Base-by-base conservation (phyloP, 2,888 invertebrate species). In the Slavum lentiscoides region DNA sequence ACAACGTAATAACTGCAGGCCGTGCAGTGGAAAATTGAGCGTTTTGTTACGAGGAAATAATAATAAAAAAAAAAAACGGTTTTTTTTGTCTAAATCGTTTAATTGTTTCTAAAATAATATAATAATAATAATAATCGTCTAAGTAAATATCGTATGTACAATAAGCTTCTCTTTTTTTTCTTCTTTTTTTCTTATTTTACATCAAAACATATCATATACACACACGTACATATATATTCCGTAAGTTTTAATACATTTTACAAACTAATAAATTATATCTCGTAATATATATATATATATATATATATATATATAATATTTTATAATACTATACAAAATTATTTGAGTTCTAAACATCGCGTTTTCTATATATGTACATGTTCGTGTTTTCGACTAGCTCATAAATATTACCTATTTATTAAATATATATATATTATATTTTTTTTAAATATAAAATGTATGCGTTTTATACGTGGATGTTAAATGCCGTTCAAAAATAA, bases 41-140 rank as follows among this genome's bases (percentile, higher is more conserved):
- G 30, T 30, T 30, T 30, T 30, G 4, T 30, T 30, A 30, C 30
- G 30, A 30, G 30, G 30, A 30, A 30, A 58, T 58, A 13, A 11
- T 13, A 49, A 49, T 11, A 13, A 49, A 49, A 49, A 5, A 49
- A 5, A 49, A 49, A 49, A 3, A 11, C 49, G 1, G 1, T 15
- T 11, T 11, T 49, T 3, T 49, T 49, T 19, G 77, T 77, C 80
- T 80, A 80, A 72, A 80, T 80, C 64, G 58, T 80, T 80, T 80
- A 80, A 80, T 30, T 80, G 58, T 80, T 72, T 72, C 80, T 80
- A 80, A 80, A 80, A 80, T 80, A 80, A 80, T 72, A 64, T 74
- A 37, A 74, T 77, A 69, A 74, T 74, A 64, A 59, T 72, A 59
- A 43, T 72, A 66, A 66, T 75, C 39, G 67, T 58, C 77, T 77